Percentiles rank a stretch among this genome's conserved stretches.
Conservation (phyloP, 1,140 invertebrate species). For the Achroia grisella region DNA sequence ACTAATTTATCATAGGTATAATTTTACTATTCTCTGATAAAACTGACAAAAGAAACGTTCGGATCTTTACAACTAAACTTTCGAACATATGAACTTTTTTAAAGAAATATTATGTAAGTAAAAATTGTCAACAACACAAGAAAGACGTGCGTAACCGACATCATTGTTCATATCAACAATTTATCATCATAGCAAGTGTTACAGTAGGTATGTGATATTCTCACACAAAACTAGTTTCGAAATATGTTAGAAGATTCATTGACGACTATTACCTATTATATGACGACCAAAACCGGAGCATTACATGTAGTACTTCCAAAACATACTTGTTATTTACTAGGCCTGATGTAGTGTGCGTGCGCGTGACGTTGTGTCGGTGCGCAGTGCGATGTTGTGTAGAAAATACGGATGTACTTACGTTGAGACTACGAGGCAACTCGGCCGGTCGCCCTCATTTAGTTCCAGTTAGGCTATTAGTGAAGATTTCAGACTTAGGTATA, state of each 20-base stretch:
- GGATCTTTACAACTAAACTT: too few species aligned
- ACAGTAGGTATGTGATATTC: constrained; percentile 8
- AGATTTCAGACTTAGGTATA: not conserved
- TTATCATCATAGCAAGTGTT: too few species aligned
- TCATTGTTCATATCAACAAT: too few species aligned
- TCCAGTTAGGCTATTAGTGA: not conserved
- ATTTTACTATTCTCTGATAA: too few species aligned
- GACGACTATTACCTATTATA: constrained; percentile 28
- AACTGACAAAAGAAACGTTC: too few species aligned
- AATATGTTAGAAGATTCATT: constrained; percentile 32
- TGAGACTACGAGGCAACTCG: not conserved
- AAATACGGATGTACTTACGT: constrained; percentile 39
- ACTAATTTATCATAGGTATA: too few species aligned
- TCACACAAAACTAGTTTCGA: constrained; percentile 19
- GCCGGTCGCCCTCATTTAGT: not conserved
- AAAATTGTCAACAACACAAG: too few species aligned
- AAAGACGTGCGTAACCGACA: too few species aligned
- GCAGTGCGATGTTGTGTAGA: constrained; percentile 26
- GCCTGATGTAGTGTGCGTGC: constrained; percentile 33
- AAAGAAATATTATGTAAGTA: too few species aligned
- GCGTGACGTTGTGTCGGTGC: constrained; percentile 58
- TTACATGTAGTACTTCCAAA: constrained; percentile 13
- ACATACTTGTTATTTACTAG: constrained; percentile 60
- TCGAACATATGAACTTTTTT: too few species aligned
- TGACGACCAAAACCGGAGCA: constrained; percentile 10